A percentile compares a stretch with the other conserved stretches of the same genome.
Evolutionary conservation across 2,797 vertebrate genomes (phyloP).

Genomic region (Microctenopoma stevenorrisi): DNA sequence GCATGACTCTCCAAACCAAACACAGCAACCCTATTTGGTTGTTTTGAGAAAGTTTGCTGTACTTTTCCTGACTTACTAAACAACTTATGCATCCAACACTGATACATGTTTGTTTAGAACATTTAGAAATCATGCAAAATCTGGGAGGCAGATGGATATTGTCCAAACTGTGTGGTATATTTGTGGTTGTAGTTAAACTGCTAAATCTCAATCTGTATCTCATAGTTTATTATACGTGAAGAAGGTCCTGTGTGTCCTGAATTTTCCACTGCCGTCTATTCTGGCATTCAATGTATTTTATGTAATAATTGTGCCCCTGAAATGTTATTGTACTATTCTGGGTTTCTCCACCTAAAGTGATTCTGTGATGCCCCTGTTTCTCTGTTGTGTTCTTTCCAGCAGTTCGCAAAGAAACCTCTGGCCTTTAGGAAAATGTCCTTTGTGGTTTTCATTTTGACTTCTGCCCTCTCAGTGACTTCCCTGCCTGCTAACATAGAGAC

Average conservation of each 20-base stretch:
- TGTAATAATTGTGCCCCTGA: neutral
- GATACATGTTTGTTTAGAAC: neutral
- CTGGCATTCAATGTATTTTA: neutral
- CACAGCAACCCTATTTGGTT: conserved; percentile 13
- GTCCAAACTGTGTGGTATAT: neutral
- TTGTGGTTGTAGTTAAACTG: neutral
- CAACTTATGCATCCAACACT: neutral
- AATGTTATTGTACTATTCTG: neutral
- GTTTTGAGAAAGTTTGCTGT: conserved; percentile 9
- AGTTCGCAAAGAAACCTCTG: conserved; percentile 52
- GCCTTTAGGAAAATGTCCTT: conserved; percentile 47
- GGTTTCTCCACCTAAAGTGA: neutral
- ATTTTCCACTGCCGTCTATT: neutral
- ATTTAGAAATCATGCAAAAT: neutral
- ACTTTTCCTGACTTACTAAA: neutral
- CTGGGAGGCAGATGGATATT: neutral
- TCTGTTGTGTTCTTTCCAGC: conserved; percentile 47
- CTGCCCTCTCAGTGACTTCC: conserved; percentile 58
- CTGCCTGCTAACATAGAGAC: conserved; percentile 75
- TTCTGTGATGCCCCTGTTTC: neutral
- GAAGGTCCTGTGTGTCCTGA: too few species aligned
- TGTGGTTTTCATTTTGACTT: conserved; percentile 63
- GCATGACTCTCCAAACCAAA: conserved; percentile 12
- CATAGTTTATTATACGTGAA: neutral
- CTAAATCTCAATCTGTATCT: neutral